Evolutionary conservation across 92 coral and sea anemone species (phyloP).

Genomic region (Palythoa heliodiscus): DNA sequence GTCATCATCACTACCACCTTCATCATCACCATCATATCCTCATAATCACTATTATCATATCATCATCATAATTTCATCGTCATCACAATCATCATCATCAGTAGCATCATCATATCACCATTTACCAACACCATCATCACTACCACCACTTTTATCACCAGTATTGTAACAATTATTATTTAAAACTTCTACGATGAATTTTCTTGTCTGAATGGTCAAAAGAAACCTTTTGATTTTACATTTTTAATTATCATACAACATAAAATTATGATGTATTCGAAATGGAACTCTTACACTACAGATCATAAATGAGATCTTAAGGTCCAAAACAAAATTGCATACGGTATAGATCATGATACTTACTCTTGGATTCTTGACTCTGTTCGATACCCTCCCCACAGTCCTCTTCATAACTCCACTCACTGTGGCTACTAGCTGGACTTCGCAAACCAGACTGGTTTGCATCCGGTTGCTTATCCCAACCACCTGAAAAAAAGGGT

Average conservation of each 20-base stretch:
- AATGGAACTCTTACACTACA: no score
- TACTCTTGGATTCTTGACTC: conserved; percentile 13
- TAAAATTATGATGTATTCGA: no score
- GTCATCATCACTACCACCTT: not conserved
- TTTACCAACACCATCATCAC: not conserved
- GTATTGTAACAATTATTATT: not conserved
- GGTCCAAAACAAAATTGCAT: not conserved
- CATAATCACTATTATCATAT: not conserved
- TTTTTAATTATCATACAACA: not conserved
- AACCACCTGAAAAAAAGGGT: conserved; percentile 45
- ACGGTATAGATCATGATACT: not conserved
- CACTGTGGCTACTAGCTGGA: conserved; percentile 40
- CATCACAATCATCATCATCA: not conserved
- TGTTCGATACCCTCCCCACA: conserved; percentile 5
- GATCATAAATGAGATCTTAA: not conserved
- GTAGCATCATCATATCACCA: not conserved
- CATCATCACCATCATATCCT: not conserved
- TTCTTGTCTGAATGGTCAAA: not conserved
- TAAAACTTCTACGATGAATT: not conserved
- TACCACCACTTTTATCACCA: not conserved
- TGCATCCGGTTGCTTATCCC: not conserved
- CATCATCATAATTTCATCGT: not conserved
- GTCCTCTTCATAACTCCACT: conserved; percentile 44
- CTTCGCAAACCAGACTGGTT: conserved; percentile 1
- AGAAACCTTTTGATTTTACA: not conserved